A percentile compares a stretch with the other conserved stretches of the same genome.
These are phyloP conservation scores for Trinectes maculatus DNA, from an alignment of 2,113 vertebrate species.

Conservation along the genomic window DNA sequence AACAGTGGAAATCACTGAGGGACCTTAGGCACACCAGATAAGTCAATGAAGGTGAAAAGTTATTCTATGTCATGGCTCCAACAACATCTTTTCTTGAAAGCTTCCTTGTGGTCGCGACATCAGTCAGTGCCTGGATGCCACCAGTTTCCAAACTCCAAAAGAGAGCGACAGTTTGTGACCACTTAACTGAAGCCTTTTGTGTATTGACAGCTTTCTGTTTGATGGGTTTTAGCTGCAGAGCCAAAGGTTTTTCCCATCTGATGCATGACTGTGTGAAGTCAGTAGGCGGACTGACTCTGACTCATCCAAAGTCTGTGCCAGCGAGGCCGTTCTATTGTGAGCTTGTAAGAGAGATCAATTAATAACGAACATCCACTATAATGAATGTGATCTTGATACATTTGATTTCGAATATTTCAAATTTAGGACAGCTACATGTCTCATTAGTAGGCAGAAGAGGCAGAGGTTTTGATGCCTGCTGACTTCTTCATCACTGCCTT, in stretches of 20 bases:
- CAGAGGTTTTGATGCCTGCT: neutral
- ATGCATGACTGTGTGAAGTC: constrained; percentile 42
- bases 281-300: constrained; percentile 35
- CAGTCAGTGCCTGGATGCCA: constrained; percentile 39
- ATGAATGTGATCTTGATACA: too few relatives aligned
- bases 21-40: constrained; percentile 1
- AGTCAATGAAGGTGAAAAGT: constrained; percentile 52
- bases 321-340: constrained; percentile 50
- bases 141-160: constrained; percentile 38
- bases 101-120: constrained; percentile 54
- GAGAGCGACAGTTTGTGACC: constrained; percentile 43
- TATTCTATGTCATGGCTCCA: constrained; percentile 23
- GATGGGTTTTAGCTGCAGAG: constrained; percentile 31
- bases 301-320: constrained; percentile 20
- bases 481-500: too few relatives aligned
- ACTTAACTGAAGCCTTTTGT: constrained; percentile 29
- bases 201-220: constrained; percentile 48
- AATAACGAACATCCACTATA: constrained; percentile 14
- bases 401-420: neutral
- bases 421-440: too few relatives aligned
- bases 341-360: constrained; percentile 21
- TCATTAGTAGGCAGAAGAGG: too few relatives aligned
- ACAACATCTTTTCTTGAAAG: constrained; percentile 72
- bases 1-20: neutral
- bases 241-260: constrained; percentile 29